These are phyloP conservation scores for Pristionchus exspectatus DNA, from an alignment of 2,888 invertebrate genomes.

Conservation along the genomic window DNA sequence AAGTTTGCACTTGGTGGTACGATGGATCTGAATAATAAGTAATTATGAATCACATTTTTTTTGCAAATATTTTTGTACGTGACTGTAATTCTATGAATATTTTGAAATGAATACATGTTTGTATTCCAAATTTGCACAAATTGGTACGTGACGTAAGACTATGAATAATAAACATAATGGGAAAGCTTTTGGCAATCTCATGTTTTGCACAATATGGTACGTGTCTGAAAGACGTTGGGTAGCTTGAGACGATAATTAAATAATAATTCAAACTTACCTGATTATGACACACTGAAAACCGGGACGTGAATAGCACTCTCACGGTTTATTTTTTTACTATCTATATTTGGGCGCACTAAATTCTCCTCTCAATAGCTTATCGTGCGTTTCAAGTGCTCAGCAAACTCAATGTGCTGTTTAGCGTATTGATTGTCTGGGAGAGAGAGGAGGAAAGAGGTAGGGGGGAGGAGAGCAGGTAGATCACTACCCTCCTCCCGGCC, in stretches of 20 bases:
- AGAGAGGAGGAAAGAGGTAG: no score
- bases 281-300: not conserved
- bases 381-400: no score
- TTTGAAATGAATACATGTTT: not conserved
- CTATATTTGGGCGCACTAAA: not conserved
- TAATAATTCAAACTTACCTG: slow-evolving; percentile 28
- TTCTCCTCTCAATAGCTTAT: no score
- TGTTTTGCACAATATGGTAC: not conserved
- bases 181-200: not conserved
- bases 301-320: not conserved
- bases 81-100: not conserved
- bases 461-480: no score
- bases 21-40: not conserved
- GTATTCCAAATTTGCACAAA: not conserved
- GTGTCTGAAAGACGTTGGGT: slow-evolving; percentile 32
- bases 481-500: no score
- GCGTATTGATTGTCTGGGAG: no score
- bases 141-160: not conserved
- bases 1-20: slow-evolving; percentile 16
- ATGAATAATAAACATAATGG: no score
- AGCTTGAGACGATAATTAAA: not conserved
- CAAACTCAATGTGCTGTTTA: no score
- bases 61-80: not conserved
- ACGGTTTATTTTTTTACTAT: not conserved
- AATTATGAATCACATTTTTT: not conserved